Conservation (phyloP, 2,113 vertebrate species). For the Megaceryle torquata region DNA sequence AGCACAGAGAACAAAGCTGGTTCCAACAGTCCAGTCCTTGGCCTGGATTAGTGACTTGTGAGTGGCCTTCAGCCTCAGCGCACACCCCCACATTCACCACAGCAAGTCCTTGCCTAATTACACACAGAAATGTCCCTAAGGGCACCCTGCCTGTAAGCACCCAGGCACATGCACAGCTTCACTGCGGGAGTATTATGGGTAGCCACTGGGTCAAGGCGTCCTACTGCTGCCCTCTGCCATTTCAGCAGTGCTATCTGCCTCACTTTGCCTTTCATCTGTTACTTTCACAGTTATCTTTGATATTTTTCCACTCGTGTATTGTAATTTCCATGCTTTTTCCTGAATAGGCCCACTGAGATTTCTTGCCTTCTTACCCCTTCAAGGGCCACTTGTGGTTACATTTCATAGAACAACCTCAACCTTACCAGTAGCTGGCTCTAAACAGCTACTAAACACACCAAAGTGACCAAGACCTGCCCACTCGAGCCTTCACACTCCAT, state of each 20-base stretch:
- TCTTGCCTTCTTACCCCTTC: neutral
- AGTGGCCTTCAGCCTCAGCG: neutral
- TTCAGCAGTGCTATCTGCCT: neutral
- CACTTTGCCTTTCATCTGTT: neutral
- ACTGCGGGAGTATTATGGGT: fast-evolving
- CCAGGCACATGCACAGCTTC: neutral
- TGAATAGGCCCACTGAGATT: neutral
- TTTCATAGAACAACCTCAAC: neutral
- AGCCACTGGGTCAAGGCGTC: too few relatives aligned
- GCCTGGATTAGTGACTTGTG: neutral
- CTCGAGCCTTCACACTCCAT: neutral
- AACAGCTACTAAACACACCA: neutral
- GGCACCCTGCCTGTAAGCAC: neutral
- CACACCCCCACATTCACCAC: neutral
- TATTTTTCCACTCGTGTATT: fast-evolving
- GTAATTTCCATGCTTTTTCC: neutral
- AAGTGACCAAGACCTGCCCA: neutral
- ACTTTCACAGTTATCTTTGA: neutral
- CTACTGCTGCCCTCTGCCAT: neutral
- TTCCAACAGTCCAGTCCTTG: neutral
- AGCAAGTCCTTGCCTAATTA: neutral
- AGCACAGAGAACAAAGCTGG: fast-evolving
- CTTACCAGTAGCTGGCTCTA: fast-evolving
- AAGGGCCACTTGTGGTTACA: neutral
- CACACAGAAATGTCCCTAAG: fast-evolving